phyloP scores from a whole-genome alignment of 2,797 vertebrate species.

The Thunnus albacares region DNA sequence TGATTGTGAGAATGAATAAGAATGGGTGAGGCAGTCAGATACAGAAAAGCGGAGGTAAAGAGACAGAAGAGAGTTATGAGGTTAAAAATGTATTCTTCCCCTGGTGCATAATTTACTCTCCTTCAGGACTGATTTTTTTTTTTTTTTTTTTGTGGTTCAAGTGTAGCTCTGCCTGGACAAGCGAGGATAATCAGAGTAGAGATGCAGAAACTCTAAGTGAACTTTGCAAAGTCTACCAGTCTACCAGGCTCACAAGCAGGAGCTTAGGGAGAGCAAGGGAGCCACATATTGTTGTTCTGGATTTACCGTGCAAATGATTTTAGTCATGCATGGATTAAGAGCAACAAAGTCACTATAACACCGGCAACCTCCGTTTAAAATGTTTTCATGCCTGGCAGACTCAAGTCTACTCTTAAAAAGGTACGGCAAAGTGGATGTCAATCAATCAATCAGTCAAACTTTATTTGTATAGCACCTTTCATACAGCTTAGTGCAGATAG shows the following conservation, averaged over 20 bases:
- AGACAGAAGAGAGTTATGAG: slow-evolving; percentile 22
- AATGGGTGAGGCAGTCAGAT: slow-evolving; percentile 33
- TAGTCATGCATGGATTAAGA: slow-evolving; percentile 68
- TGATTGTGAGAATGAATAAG: slow-evolving; percentile 40
- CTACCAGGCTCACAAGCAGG: slow-evolving; percentile 33
- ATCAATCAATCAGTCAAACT: no score
- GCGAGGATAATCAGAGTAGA: slow-evolving; percentile 61
- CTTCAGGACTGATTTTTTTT: slow-evolving; percentile 15
- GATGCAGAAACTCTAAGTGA: slow-evolving; percentile 76
- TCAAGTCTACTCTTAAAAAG: slow-evolving; percentile 39
- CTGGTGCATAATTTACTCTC: slow-evolving; percentile 45
- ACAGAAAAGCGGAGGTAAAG: slow-evolving; percentile 2
- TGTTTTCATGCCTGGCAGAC: slow-evolving; percentile 50
- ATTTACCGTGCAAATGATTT: slow-evolving; percentile 73
- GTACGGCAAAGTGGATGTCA: neutral
- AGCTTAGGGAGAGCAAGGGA: slow-evolving; percentile 61
- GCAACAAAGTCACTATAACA: slow-evolving; percentile 69
- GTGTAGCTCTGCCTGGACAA: slow-evolving; percentile 54
- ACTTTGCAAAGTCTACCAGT: slow-evolving; percentile 69
- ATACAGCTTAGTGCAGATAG: no score
- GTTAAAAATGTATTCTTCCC: slow-evolving; percentile 24
- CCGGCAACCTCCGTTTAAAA: slow-evolving; percentile 55
- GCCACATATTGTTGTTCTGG: slow-evolving; percentile 65
- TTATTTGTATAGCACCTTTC: no score
- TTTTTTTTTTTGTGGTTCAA: slow-evolving; percentile 31